These are phyloP conservation scores for Gastrophryne carolinensis DNA, from an alignment of 2,797 vertebrate species.

Conservation along the genomic window DNA sequence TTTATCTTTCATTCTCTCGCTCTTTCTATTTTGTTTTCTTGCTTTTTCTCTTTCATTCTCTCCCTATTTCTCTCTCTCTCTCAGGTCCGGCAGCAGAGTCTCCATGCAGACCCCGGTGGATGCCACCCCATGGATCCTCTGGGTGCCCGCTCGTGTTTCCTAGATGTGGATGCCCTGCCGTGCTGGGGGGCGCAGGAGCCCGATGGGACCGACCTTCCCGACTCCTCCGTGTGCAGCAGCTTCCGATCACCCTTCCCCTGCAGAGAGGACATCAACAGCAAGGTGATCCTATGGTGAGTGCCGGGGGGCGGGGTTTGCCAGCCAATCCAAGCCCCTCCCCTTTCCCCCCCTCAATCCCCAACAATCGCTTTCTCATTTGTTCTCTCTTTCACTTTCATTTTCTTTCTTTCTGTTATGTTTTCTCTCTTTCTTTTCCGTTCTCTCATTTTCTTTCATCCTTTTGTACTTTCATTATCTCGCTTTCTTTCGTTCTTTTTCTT, in stretches of 20 bases:
- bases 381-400: too few relatives aligned
- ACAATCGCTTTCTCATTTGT: too few relatives aligned
- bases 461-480: too few relatives aligned
- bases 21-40: too few relatives aligned
- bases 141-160: conserved; percentile 92
- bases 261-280: conserved; percentile 84
- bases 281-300: conserved; percentile 91
- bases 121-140: conserved; percentile 88
- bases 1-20: too few relatives aligned
- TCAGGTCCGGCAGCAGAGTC: neutral
- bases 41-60: too few relatives aligned
- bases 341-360: too few relatives aligned
- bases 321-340: neutral
- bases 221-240: conserved; percentile 54
- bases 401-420: too few relatives aligned
- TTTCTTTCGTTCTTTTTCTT: too few relatives aligned
- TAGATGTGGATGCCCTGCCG: conserved; percentile 82
- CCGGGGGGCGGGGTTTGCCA: neutral
- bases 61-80: too few relatives aligned
- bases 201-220: conserved; percentile 57
- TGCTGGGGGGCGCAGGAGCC: conserved; percentile 82
- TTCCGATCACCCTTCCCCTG: conserved; percentile 86
- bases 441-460: too few relatives aligned
- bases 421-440: too few relatives aligned
- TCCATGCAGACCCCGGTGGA: neutral